A percentile compares a stretch with the other conserved stretches of the same genome.
phyloP scores from a whole-genome alignment of 2,797 vertebrate species.

The Emydoidea blandingii region DNA sequence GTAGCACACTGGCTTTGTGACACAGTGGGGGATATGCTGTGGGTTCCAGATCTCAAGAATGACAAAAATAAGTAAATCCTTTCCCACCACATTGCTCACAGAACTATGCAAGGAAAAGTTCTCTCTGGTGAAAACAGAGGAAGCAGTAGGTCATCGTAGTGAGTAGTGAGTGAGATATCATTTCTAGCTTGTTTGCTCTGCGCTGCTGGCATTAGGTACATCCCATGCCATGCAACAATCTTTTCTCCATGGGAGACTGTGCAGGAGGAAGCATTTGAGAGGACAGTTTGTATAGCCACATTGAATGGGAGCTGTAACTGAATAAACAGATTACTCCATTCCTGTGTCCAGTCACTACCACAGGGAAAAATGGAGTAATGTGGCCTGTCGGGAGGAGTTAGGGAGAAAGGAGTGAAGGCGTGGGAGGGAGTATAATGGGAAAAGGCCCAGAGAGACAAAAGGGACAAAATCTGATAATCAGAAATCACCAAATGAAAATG shows the following conservation, averaged over 20 bases:
- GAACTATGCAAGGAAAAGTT: background rate
- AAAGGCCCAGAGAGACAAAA: background rate
- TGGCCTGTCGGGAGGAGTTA: background rate
- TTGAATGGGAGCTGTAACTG: background rate
- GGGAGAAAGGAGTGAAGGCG: background rate
- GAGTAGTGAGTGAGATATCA: background rate
- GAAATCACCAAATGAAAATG: background rate
- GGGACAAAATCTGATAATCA: background rate
- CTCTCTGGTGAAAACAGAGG: background rate
- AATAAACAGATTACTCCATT: background rate
- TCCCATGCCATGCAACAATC: background rate
- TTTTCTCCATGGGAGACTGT: background rate
- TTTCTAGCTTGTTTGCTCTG: background rate
- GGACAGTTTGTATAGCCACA: fast-evolving
- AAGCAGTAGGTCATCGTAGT: background rate
- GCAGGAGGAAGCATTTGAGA: background rate
- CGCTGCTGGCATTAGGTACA: background rate
- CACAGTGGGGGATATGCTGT: background rate
- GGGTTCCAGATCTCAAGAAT: background rate
- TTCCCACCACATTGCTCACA: background rate
- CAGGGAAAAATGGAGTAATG: background rate
- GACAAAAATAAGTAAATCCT: background rate
- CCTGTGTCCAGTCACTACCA: background rate
- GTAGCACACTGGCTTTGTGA: background rate
- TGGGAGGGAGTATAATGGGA: background rate